Percentiles rank a stretch among this genome's conserved stretches.
Evolutionary conservation across 2,888 invertebrate genomes (phyloP).

Genomic region (Leucoma salicis): DNA sequence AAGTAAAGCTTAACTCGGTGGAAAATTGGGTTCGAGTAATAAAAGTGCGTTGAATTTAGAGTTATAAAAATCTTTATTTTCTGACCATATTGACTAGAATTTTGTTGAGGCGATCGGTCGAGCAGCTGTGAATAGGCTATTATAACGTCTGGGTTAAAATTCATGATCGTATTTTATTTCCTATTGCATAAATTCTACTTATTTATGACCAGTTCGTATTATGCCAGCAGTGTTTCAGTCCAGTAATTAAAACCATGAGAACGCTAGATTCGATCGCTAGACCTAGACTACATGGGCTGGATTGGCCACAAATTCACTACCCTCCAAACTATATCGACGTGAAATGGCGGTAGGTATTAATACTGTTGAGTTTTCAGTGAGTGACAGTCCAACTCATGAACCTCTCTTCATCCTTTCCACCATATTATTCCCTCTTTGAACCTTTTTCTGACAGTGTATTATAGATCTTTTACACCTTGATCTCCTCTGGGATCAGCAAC

Average conservation of each 20-base stretch:
- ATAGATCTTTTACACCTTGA: no score
- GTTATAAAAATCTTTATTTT: conserved; percentile 24
- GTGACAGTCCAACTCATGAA: no score
- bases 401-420: no score
- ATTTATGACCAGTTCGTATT: not conserved
- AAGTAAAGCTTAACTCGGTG: conserved; percentile 48
- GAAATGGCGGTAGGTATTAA: no score
- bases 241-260: not conserved
- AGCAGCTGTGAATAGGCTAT: conserved; percentile 1
- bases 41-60: conserved; percentile 47
- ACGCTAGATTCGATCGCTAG: no score
- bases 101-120: conserved; percentile 1
- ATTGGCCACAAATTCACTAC: no score
- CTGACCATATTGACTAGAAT: conserved; percentile 6
- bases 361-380: no score
- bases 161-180: conserved; percentile 3
- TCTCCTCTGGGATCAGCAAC: no score
- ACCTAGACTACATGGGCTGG: no score
- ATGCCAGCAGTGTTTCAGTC: not conserved
- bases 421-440: no score
- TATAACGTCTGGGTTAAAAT: not conserved
- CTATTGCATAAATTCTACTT: not conserved
- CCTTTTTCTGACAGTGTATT: no score
- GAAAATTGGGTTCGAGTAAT: conserved; percentile 52
- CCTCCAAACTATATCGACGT: no score